Evolutionary conservation across 2,797 vertebrate species (phyloP).

Genomic region (Pterois miles): DNA sequence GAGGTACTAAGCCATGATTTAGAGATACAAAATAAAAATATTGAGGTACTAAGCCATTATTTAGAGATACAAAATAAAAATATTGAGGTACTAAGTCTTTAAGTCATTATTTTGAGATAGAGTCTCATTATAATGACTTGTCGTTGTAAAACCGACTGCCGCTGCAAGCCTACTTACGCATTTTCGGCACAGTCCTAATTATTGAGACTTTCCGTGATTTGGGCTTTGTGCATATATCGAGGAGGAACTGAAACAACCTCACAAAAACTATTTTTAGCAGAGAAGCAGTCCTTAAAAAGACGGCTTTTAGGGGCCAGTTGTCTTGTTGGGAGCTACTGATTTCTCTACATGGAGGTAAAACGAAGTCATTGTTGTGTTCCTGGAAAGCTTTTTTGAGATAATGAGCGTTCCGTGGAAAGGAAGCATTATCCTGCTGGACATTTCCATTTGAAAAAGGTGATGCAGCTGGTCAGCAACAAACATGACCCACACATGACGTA

Average conservation of each 20-base stretch:
- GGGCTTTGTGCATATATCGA: background rate
- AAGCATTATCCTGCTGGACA: background rate
- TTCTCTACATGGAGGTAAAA: background rate
- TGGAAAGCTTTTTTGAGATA: constrained; percentile 5
- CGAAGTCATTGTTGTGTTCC: background rate
- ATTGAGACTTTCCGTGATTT: background rate
- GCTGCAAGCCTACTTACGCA: background rate
- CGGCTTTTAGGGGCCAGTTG: background rate
- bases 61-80: too few relatives aligned
- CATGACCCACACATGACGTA: background rate
- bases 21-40: too few relatives aligned
- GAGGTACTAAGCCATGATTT: too few relatives aligned
- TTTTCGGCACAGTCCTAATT: background rate
- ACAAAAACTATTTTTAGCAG: background rate
- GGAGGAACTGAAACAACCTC: background rate
- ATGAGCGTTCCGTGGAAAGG: background rate
- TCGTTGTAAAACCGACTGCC: background rate
- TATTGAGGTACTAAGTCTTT: too few relatives aligned
- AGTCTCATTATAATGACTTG: too few relatives aligned
- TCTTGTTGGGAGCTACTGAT: background rate
- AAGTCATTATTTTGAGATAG: too few relatives aligned
- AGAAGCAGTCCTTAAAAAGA: background rate
- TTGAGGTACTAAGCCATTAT: too few relatives aligned
- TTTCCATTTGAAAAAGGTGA: background rate
- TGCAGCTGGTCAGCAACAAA: background rate